Evolutionary conservation across 2,113 vertebrate species (phyloP), one percentile per base, ranked within the genome.

Genomic region (Anolis carolinensis): DNA sequence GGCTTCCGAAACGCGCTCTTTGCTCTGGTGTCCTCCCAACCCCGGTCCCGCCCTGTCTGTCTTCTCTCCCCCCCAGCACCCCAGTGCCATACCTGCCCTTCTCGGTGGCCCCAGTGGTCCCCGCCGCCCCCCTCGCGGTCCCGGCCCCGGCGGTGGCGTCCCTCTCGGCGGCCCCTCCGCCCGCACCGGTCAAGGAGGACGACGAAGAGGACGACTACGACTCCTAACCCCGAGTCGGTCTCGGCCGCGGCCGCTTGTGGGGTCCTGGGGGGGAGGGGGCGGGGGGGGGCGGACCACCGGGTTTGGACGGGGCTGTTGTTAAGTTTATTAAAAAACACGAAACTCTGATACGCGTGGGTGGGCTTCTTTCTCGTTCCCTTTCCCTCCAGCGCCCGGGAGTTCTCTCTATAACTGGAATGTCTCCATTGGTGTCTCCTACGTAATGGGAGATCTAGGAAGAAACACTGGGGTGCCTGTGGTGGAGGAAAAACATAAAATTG

Each of bases 151-250:
- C 89, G 11, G n/a, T n/a, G n/a, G 78, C 78, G 44, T 16, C 34
- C 5, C 8, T 86, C 36, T 70, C 78, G 30, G 0, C 92, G 90
- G 70, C 5, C 1, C 95, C 96, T 79, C 95, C 96, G 70, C 95
- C 96, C 52, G 89, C 90, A 0, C 92, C 86, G 0, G 94, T 95
- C 82, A 92, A 94, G 21, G 94, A 93, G 0, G 95, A 96, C 20
- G 96, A 96, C 62, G 96, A 97, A 4, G 97, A 98, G 16, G 97
- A 98, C 88, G 97, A 98, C 87, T 98, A 98, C 89, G 98, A 98
- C 93, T 98, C 97, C 94, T 98, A 98, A 97, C 96, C 88, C 89
- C 83, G 77, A 65, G 68, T 74, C 67, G 65, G 77, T 93, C 94
- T 94, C 91, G 90, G 88, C 76, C 89, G 93, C 62, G 84, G 76